Base-by-base conservation (phyloP, 1,140 invertebrate genomes). In the Helicoverpa zea region DNA sequence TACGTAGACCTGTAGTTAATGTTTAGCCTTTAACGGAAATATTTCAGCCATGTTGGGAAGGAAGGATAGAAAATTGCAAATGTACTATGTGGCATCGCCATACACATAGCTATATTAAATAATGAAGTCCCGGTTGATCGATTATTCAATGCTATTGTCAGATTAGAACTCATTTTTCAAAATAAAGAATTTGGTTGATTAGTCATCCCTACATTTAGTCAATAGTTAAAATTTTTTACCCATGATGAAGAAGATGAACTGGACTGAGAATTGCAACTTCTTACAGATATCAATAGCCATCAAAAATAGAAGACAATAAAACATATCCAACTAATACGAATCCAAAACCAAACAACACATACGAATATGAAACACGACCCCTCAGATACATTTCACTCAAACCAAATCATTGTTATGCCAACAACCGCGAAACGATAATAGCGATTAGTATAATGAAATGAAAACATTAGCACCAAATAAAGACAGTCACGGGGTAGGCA, bases 391-490 rank as follows among this genome's bases (percentile, higher is more conserved):
- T 58, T 58, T 72, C 14, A 58, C 52, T 35, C 52, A 54, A 63
- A 64, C 16, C 63, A 52, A 70, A 76, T 75, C 73, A 51, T 29
- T 75, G 35, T 75, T 63, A 75, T 75, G 14, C 16, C 73, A 63
- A 61, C 72, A 54, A 63, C 73, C 73, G n/a, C 56, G 49, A 61
- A 70, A 64, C 51, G 63, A 35, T 73, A 74, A 79, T 54, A 47
- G 51, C 72, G 77, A 79, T 75, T 74, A 78, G 77, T 79, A 79
- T 79, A 79, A 82, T 61, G 52, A 68, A 75, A 79, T 35, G 61
- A 74, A 75, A 75, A 81, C 83, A 81, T 84, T 84, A 81, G 72
- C 61, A 56, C 72, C 80, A 84, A 79, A 83, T 83, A 83, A 79
- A 81, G 83, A 79, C 80, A 81, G 80, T 81, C 83, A 81, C 54